Conservation (phyloP, 2,888 invertebrate genomes). For the Eupithecia subfuscata region DNA sequence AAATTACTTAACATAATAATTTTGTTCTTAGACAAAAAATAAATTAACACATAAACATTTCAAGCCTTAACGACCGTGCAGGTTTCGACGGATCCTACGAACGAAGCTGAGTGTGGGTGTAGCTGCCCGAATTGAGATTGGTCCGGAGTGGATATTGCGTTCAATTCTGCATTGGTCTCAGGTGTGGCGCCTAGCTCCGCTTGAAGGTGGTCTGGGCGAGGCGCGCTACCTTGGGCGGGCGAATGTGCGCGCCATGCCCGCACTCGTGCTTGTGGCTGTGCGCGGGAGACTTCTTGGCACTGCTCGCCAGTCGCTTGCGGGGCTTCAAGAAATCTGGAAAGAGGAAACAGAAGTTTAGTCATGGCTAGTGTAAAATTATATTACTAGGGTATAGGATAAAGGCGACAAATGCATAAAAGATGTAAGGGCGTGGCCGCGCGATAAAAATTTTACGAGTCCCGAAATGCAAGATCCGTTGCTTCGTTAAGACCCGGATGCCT, state of each 20-base stretch:
- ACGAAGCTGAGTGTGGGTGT: slow-evolving; percentile 41
- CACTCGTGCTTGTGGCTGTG: slow-evolving; percentile 76
- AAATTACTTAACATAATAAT: slow-evolving; percentile 81
- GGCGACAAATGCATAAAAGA: slow-evolving; percentile 36
- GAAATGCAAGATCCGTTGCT: slow-evolving; percentile 57
- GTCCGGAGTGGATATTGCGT: slow-evolving; percentile 50
- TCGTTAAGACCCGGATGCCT: slow-evolving; percentile 66
- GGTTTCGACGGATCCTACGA: slow-evolving; percentile 50
- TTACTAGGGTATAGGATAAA: neutral
- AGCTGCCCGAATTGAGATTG: slow-evolving; percentile 53
- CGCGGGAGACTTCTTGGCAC: slow-evolving; percentile 79
- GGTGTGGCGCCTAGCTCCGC: slow-evolving; percentile 69
- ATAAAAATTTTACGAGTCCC: slow-evolving; percentile 64
- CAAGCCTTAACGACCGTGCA: slow-evolving; percentile 58
- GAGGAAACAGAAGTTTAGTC: slow-evolving; percentile 46
- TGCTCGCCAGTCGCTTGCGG: slow-evolving; percentile 84
- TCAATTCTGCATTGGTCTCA: slow-evolving; percentile 42
- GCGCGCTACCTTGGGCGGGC: slow-evolving; percentile 78
- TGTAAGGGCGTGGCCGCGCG: slow-evolving; percentile 41
- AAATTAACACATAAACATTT: slow-evolving; percentile 79
- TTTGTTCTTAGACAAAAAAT: slow-evolving; percentile 67
- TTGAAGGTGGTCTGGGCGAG: slow-evolving; percentile 74
- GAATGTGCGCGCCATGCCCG: slow-evolving; percentile 76
- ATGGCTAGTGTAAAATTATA: neutral
- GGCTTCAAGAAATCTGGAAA: slow-evolving; percentile 88